phyloP scores from a whole-genome alignment of 2,888 invertebrate species.

The Cheilosia scutellata region DNA sequence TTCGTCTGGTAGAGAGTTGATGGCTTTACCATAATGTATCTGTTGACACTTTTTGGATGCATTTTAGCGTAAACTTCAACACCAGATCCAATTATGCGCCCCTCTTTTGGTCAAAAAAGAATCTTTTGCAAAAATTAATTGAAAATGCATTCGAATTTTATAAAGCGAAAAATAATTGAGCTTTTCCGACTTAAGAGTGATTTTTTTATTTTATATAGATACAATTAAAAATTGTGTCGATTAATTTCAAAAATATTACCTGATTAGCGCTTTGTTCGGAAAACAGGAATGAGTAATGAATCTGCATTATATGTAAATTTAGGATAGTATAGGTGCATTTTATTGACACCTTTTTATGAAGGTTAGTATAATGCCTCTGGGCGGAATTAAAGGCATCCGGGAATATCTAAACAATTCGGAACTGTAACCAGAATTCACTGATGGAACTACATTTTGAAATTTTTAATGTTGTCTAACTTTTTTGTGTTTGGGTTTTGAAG shows the following conservation, averaged over 20 bases:
- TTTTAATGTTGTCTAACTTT: too few relatives aligned
- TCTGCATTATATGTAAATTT: too few relatives aligned
- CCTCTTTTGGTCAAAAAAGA: constrained; percentile 41
- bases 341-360: too few relatives aligned
- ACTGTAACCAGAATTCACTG: too few relatives aligned
- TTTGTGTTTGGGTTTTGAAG: too few relatives aligned
- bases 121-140: constrained; percentile 68
- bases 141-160: constrained; percentile 48
- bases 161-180: constrained; percentile 60
- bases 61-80: constrained; percentile 83
- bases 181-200: constrained; percentile 19
- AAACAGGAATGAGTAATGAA: too few relatives aligned
- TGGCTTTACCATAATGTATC: constrained; percentile 52
- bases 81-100: constrained; percentile 82
- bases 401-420: too few relatives aligned
- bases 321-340: too few relatives aligned
- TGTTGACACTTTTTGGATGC: constrained; percentile 80
- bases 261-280: too few relatives aligned
- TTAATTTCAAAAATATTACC: neutral
- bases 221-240: neutral
- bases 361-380: too few relatives aligned
- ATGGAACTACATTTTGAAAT: too few relatives aligned
- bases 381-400: too few relatives aligned
- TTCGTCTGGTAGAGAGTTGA: constrained; percentile 43
- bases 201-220: neutral